Conservation (phyloP, 1,140 invertebrate genomes). For the Leptinotarsa lineolata region DNA sequence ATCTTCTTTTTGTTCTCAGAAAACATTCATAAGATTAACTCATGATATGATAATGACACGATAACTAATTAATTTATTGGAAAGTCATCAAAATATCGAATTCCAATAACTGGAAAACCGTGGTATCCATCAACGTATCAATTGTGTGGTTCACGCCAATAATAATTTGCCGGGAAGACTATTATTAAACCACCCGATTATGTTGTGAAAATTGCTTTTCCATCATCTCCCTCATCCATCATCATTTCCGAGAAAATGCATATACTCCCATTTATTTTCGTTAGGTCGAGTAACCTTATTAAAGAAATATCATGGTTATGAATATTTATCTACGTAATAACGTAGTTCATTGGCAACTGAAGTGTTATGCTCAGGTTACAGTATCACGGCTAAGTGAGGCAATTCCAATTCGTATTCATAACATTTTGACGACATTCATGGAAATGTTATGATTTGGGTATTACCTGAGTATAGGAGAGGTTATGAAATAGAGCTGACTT, state of each 20-base stretch:
- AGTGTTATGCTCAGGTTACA: no score
- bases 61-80: no score
- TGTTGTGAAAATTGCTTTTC: neutral
- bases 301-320: neutral
- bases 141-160: neutral
- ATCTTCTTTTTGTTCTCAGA: no score
- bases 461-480: no score
- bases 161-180: neutral
- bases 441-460: no score
- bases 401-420: no score
- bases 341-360: no score
- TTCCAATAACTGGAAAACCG: neutral
- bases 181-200: neutral
- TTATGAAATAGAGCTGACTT: no score
- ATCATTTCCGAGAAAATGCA: constrained; percentile 3
- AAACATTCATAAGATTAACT: no score
- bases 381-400: no score
- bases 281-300: neutral
- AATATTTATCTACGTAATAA: neutral
- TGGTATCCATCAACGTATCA: neutral
- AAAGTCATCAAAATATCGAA: neutral
- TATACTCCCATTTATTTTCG: neutral
- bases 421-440: no score
- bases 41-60: no score
- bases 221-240: neutral